Percentiles rank a stretch among this genome's conserved stretches.
These are phyloP conservation scores for Marronus borbonicus DNA, from an alignment of 2,888 invertebrate genomes.

Conservation along the genomic window DNA sequence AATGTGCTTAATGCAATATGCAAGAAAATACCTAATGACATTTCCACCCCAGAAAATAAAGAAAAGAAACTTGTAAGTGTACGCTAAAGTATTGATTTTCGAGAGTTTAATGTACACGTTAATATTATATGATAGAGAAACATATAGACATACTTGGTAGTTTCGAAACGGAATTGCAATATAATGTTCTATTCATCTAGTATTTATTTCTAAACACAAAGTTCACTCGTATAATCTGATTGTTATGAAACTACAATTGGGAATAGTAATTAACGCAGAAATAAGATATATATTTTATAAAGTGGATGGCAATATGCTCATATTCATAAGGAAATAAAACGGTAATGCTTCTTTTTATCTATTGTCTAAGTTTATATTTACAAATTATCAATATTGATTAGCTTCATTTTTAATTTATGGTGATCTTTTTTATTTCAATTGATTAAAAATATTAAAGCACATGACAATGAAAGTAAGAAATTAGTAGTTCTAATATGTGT, in stretches of 20 bases:
- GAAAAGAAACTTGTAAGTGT: conserved; percentile 74
- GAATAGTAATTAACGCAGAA: neutral
- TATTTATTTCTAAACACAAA: conserved; percentile 4
- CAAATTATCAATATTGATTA: too few species aligned
- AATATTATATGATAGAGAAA: too few species aligned
- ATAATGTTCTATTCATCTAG: neutral
- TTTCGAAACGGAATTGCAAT: neutral
- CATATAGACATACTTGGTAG: neutral
- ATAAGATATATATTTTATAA: neutral
- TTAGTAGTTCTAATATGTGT: too few species aligned
- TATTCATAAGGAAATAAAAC: neutral
- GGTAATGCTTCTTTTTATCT: neutral
- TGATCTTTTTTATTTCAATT: too few species aligned
- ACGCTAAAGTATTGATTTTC: too few species aligned
- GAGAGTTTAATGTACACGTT: too few species aligned
- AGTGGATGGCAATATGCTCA: neutral
- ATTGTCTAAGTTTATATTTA: too few species aligned
- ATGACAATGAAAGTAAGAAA: too few species aligned
- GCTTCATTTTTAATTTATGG: too few species aligned
- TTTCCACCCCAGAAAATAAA: conserved; percentile 68
- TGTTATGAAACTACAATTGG: conserved; percentile 8
- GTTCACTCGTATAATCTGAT: conserved; percentile 17
- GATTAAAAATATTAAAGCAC: too few species aligned
- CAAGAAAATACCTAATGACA: conserved; percentile 74
- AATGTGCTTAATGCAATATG: conserved; percentile 78